These are phyloP conservation scores for Diarsia dahlii DNA, from an alignment of 2,888 invertebrate species.

Conservation along the genomic window DNA sequence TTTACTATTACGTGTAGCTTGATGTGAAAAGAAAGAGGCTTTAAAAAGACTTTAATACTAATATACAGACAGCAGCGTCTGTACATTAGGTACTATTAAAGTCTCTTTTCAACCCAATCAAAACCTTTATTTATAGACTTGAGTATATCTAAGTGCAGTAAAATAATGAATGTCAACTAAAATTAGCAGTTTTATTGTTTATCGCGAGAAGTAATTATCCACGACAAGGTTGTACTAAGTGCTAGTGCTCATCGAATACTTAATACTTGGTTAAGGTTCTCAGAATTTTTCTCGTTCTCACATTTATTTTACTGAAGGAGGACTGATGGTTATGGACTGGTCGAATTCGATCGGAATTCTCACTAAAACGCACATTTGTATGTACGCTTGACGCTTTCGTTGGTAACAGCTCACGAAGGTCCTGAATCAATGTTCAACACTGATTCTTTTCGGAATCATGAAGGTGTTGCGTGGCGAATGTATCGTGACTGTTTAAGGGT, in stretches of 20 bases:
- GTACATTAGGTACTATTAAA: not conserved
- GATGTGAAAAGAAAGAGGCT: no score
- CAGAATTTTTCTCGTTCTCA: constrained; percentile 54
- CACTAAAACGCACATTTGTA: constrained; percentile 53
- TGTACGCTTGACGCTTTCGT: constrained; percentile 35
- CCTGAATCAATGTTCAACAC: constrained; percentile 25
- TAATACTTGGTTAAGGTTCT: constrained; percentile 23
- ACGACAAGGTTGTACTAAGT: constrained; percentile 53
- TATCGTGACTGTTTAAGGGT: constrained; percentile 24
- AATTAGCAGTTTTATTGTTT: constrained; percentile 45
- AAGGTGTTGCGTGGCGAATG: not conserved
- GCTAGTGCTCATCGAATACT: constrained; percentile 47
- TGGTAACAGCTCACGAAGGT: constrained; percentile 44
- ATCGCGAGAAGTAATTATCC: constrained; percentile 55
- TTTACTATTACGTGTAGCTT: no score
- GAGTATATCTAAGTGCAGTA: not conserved
- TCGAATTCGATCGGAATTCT: constrained; percentile 39
- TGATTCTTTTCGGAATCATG: constrained; percentile 17
- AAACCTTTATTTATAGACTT: constrained; percentile 4
- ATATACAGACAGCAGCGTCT: no score
- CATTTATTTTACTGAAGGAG: constrained; percentile 46
- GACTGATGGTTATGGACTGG: constrained; percentile 52
- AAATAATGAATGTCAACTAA: constrained; percentile 33
- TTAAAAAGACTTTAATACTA: no score
- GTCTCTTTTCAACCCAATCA: not conserved